Evolutionary conservation across 2,888 invertebrate species (phyloP).

Genomic region (Polydrusus cervinus): DNA sequence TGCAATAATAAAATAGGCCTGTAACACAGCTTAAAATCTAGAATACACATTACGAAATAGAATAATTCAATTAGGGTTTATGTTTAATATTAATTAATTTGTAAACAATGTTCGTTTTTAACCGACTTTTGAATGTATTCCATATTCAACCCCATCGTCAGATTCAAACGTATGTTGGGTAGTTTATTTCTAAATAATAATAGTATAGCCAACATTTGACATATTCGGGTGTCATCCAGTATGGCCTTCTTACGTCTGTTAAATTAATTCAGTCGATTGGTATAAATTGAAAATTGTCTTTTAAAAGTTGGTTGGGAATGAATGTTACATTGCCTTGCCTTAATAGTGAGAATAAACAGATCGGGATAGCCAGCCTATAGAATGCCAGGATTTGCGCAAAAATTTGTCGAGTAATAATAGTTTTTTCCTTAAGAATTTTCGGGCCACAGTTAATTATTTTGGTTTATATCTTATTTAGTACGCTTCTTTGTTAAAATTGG

Average conservation of each 20-base stretch:
- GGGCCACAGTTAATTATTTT: too few species aligned
- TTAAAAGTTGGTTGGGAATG: not conserved
- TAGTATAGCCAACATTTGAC: too few species aligned
- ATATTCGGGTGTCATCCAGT: too few species aligned
- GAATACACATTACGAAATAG: conserved; percentile 5
- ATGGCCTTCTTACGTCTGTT: too few species aligned
- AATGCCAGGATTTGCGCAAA: not conserved
- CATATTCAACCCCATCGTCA: too few species aligned
- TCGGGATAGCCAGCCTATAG: not conserved
- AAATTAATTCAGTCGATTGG: too few species aligned
- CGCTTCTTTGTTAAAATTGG: too few species aligned
- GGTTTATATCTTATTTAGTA: too few species aligned
- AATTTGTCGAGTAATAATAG: conserved; percentile 5
- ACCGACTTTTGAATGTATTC: not conserved
- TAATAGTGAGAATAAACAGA: conserved; percentile 13
- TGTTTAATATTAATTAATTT: conserved; percentile 5
- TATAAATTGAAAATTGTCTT: not conserved
- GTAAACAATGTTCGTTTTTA: not conserved
- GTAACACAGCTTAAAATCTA: conserved; percentile 15
- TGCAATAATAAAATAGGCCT: conserved; percentile 22
- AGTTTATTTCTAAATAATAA: too few species aligned
- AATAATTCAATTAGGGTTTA: conserved; percentile 5
- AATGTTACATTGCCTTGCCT: conserved; percentile 2
- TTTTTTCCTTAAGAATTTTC: too few species aligned
- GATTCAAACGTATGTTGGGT: too few species aligned